These are phyloP conservation scores for Druon quercuslanigerum DNA, from an alignment of 1,140 invertebrate genomes.

Conservation along the genomic window DNA sequence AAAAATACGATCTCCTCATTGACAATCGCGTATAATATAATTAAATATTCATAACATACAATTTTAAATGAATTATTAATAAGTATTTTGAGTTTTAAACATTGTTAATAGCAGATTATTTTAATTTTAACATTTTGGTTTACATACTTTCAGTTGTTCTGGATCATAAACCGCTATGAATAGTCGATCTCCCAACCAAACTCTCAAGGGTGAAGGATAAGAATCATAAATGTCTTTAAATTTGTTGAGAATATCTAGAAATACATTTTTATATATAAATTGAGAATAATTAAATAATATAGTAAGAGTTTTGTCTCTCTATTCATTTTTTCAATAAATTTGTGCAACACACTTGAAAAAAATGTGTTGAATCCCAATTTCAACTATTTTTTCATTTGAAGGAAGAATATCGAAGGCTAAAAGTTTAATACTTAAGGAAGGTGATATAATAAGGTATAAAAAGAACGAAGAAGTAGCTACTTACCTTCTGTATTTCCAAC, in stretches of 20 bases:
- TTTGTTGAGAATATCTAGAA: constrained; percentile 49
- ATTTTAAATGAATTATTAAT: too few relatives aligned
- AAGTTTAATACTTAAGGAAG: constrained; percentile 6
- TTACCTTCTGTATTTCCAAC: constrained; percentile 74
- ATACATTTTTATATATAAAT: not conserved
- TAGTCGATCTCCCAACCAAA: constrained; percentile 63
- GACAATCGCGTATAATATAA: too few relatives aligned
- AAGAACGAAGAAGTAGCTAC: constrained; percentile 12
- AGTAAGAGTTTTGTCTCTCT: too few relatives aligned
- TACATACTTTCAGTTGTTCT: constrained; percentile 72
- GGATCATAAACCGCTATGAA: constrained; percentile 70
- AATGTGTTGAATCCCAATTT: too few relatives aligned
- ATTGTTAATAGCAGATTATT: not conserved
- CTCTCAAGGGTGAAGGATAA: constrained; percentile 52
- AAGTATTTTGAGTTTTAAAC: too few relatives aligned
- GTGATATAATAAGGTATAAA: not conserved
- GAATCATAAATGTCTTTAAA: constrained; percentile 42
- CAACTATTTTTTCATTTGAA: too few relatives aligned
- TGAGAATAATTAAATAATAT: constrained; percentile 5
- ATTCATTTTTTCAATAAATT: too few relatives aligned
- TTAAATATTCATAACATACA: too few relatives aligned
- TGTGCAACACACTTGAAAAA: too few relatives aligned
- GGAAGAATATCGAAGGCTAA: not conserved
- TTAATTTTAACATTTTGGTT: constrained; percentile 57
- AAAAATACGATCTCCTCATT: too few relatives aligned